Base-by-base conservation (phyloP, 2,888 invertebrate species). In the Leucoma salicis region DNA sequence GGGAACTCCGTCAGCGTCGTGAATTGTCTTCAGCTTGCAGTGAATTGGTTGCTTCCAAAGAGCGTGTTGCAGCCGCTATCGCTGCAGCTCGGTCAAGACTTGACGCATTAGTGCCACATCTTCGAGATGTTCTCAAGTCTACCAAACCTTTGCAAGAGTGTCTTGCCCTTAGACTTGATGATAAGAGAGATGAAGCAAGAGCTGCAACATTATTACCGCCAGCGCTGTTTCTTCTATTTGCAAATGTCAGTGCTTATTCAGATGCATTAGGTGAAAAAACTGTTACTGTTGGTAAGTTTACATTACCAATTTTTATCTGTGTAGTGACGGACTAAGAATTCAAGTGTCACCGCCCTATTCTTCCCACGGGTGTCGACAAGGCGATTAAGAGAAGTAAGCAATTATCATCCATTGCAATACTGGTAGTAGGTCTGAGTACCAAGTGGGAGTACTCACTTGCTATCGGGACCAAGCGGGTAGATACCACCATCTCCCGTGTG, bases 101-200 rank as follows among this genome's bases (percentile, higher is more conserved):
- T 7, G 95, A 95, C 53, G 96, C 95, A 38, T 91, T 98, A 27
- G 93, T 93, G 4, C 98, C 98, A 0, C 94, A 95, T 54, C 86
- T 98, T 5, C 66, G 70, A 35, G 83, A 86, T 64, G 86, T 88
- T 1, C 76, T 91, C 2, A 80, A 94, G 90, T 93, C 96, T 0
- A 96, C 97, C 0, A 95, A 96, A 73, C 97, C 98, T 0, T 86
- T 98, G 12, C 97, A 98, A 82, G 96, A 97, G 64, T 95, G 96
- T 63, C 89, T 98, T 35, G 95, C 95, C 18, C 90, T 97, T 60
- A 92, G 94, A 2, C 90, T 96, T 42, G 96, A 96, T 73, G 94
- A 94, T 64, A 93, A 94, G 51, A 92, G 95, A 70, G 93, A 94
- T 64, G 94, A 97, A 67, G 93, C 95, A 57, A 92, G 93, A 65